A percentile compares a stretch with the other conserved stretches of the same genome.
These are phyloP conservation scores for Netelia melanura DNA, from an alignment of 2,888 invertebrate species.

Conservation along the genomic window DNA sequence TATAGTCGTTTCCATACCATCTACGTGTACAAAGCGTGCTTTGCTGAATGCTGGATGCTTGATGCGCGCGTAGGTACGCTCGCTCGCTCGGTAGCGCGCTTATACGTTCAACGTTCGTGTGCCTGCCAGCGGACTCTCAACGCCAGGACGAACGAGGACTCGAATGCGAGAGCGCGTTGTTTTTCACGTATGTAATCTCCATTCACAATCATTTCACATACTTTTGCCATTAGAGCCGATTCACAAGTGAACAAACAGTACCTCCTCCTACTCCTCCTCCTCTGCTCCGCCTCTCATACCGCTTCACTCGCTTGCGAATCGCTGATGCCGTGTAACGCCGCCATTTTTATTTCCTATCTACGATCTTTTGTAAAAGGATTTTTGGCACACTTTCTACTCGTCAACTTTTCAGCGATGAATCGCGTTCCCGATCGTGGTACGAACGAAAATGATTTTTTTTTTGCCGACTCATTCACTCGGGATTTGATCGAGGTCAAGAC, in stretches of 20 bases:
- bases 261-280: constrained; percentile 75
- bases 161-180: constrained; percentile 74
- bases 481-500: too few relatives aligned
- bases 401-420: constrained; percentile 12
- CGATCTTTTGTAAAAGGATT: constrained; percentile 73
- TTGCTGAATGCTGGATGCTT: constrained; percentile 60
- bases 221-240: constrained; percentile 83
- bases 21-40: constrained; percentile 65
- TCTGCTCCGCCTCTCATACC: constrained; percentile 71
- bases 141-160: constrained; percentile 63
- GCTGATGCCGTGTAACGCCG: neutral
- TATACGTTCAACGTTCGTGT: constrained; percentile 54
- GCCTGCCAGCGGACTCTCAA: constrained; percentile 71
- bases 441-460: neutral
- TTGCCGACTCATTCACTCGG: too few relatives aligned
- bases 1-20: constrained; percentile 38
- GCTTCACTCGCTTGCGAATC: constrained; percentile 3
- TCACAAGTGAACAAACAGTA: constrained; percentile 82
- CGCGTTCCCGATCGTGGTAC: neutral
- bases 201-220: constrained; percentile 84
- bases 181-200: constrained; percentile 83
- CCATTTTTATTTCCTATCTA: constrained; percentile 42
- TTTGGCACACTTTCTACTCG: constrained; percentile 77
- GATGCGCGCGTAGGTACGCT: constrained; percentile 53
- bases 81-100: constrained; percentile 51